These are phyloP conservation scores for Microctenopoma steveboyesi DNA, from an alignment of 2,797 vertebrate species.

Conservation along the genomic window DNA sequence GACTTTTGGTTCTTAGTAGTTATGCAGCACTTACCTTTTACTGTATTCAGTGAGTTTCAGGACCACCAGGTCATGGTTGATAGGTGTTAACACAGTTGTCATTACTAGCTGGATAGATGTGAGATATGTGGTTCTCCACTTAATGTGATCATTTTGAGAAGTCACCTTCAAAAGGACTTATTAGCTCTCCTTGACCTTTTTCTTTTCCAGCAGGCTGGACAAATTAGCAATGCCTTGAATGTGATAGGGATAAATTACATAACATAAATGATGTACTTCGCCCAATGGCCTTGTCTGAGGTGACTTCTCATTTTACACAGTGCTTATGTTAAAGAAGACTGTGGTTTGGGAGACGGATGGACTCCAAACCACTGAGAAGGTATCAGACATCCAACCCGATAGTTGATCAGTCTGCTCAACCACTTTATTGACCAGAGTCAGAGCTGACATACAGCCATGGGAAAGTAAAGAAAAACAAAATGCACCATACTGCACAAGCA, in stretches of 20 bases:
- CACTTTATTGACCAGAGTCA: constrained; percentile 43
- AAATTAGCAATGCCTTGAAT: constrained; percentile 62
- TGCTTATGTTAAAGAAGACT: constrained; percentile 56
- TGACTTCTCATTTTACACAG: constrained; percentile 71
- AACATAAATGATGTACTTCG: constrained; percentile 69
- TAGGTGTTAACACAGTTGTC: neutral
- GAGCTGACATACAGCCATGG: constrained; percentile 2
- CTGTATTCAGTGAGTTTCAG: neutral
- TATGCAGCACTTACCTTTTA: neutral
- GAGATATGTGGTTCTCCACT: neutral
- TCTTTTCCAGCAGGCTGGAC: constrained; percentile 49
- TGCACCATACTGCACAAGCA: neutral
- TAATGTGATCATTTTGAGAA: constrained; percentile 21
- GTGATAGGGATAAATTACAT: constrained; percentile 70
- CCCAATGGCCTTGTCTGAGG: constrained; percentile 67
- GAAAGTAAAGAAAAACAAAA: constrained; percentile 24
- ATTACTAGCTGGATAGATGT: neutral
- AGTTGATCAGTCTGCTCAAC: constrained; percentile 44
- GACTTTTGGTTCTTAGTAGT: neutral
- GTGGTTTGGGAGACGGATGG: constrained; percentile 55
- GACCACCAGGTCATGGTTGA: neutral
- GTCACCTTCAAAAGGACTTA: constrained; percentile 32
- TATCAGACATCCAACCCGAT: constrained; percentile 44
- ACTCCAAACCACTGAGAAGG: constrained; percentile 52
- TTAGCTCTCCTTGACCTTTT: constrained; percentile 56